Percentiles rank a stretch among this genome's conserved stretches.
Conservation (phyloP, 2,888 invertebrate species). For the Tenthredo scrophulariae region DNA sequence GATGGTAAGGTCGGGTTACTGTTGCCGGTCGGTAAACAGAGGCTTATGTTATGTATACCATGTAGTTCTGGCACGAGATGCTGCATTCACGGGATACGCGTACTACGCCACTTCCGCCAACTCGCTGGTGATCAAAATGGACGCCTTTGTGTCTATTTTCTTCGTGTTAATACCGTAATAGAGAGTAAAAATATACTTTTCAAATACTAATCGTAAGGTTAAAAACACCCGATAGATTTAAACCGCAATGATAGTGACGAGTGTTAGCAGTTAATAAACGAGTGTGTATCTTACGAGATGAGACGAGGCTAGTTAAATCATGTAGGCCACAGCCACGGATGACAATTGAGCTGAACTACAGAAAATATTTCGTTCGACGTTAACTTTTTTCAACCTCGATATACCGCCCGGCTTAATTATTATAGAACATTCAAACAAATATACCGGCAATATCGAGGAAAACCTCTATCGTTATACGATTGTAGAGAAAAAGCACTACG, state of each 20-base stretch:
- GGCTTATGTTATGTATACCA: neutral
- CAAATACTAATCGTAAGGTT: neutral
- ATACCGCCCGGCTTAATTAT: slow-evolving; percentile 7
- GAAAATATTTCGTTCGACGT: slow-evolving; percentile 63
- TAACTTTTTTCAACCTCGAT: slow-evolving; percentile 55
- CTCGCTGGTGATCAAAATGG: slow-evolving; percentile 77
- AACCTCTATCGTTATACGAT: neutral
- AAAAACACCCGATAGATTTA: neutral
- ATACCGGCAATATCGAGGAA: neutral
- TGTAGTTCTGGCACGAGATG: neutral
- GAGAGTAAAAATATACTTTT: slow-evolving; percentile 54
- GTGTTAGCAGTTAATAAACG: slow-evolving; percentile 64
- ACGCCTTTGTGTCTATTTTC: slow-evolving; percentile 79
- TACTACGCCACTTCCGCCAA: slow-evolving; percentile 76
- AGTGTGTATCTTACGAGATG: slow-evolving; percentile 56
- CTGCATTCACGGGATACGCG: neutral
- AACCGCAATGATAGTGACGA: slow-evolving; percentile 65
- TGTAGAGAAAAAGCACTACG: neutral
- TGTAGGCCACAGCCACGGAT: slow-evolving; percentile 77
- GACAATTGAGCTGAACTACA: slow-evolving; percentile 70
- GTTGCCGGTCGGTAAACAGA: slow-evolving; percentile 21
- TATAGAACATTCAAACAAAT: neutral
- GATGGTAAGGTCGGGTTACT: neutral
- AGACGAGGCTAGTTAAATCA: slow-evolving; percentile 62
- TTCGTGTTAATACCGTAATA: slow-evolving; percentile 76